Evolutionary conservation across 2,797 vertebrate genomes (phyloP).

Genomic region (Enteromius unitaeniatus): DNA sequence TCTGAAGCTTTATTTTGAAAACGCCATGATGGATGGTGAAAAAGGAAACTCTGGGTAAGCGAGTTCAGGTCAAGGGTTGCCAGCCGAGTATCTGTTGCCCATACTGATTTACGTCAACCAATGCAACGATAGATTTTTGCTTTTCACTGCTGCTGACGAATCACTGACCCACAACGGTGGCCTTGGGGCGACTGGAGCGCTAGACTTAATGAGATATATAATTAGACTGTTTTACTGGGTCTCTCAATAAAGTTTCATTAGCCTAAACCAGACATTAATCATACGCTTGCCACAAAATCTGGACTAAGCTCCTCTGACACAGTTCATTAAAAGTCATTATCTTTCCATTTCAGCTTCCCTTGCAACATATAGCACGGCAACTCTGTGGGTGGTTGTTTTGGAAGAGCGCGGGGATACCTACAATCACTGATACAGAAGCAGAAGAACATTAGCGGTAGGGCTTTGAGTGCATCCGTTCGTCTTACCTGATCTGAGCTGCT

Average conservation of each 20-base stretch:
- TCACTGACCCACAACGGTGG: slow-evolving; percentile 78
- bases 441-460: slow-evolving; percentile 20
- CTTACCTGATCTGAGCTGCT: slow-evolving; percentile 96
- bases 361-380: background rate
- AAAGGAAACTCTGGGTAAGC: slow-evolving; percentile 9
- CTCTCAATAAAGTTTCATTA: slow-evolving; percentile 73
- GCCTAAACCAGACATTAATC: slow-evolving; percentile 74
- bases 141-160: slow-evolving; percentile 76
- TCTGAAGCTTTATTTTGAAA: background rate
- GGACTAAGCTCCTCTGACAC: slow-evolving; percentile 59
- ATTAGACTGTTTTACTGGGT: slow-evolving; percentile 78
- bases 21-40: background rate
- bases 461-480: background rate
- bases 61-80: slow-evolving; percentile 16
- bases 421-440: slow-evolving; percentile 19
- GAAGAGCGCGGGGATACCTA: background rate
- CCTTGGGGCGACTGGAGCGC: slow-evolving; percentile 68
- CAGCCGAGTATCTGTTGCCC: slow-evolving; percentile 62
- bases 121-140: slow-evolving; percentile 67
- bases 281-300: slow-evolving; percentile 61
- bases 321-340: slow-evolving; percentile 59
- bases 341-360: slow-evolving; percentile 27
- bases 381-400: slow-evolving; percentile 4
- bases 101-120: slow-evolving; percentile 70
- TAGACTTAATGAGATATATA: slow-evolving; percentile 79